Conservation (phyloP, 2,113 vertebrate species). For the Zosterops borbonicus region DNA sequence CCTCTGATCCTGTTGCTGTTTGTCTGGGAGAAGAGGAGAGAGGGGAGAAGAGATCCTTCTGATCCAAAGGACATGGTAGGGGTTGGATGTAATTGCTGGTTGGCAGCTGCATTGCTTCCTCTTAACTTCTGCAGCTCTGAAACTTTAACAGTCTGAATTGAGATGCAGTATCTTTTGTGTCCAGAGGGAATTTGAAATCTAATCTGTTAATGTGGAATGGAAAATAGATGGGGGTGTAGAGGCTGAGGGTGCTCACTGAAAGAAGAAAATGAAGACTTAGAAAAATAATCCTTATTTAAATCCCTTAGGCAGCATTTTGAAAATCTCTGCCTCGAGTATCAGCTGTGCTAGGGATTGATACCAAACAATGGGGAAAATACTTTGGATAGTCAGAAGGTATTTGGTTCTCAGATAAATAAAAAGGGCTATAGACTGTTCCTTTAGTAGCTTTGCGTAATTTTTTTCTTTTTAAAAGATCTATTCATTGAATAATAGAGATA, state of each 20-base stretch:
- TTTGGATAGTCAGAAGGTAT: background rate
- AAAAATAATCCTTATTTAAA: conserved; percentile 51
- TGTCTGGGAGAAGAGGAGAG: background rate
- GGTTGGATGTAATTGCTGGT: background rate
- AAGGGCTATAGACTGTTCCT: background rate
- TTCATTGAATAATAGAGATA: background rate
- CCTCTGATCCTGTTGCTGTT: background rate
- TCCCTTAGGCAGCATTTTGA: background rate
- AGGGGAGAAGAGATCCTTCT: background rate
- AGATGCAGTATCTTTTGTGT: background rate
- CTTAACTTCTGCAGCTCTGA: background rate
- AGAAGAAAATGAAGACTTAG: conserved; percentile 28
- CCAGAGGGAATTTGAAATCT: background rate
- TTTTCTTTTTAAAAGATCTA: background rate
- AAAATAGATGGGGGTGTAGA: background rate
- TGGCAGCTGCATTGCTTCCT: background rate
- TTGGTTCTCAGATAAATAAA: conserved; percentile 3
- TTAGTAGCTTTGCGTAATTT: background rate
- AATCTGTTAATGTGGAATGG: background rate
- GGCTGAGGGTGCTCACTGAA: background rate
- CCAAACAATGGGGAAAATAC: background rate
- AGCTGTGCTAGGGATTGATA: background rate
- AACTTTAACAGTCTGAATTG: background rate
- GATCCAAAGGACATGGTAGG: background rate
- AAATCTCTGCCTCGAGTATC: conserved; percentile 20